phyloP scores from a whole-genome alignment of 2,797 vertebrate genomes.

The Epinephelus coioides region DNA sequence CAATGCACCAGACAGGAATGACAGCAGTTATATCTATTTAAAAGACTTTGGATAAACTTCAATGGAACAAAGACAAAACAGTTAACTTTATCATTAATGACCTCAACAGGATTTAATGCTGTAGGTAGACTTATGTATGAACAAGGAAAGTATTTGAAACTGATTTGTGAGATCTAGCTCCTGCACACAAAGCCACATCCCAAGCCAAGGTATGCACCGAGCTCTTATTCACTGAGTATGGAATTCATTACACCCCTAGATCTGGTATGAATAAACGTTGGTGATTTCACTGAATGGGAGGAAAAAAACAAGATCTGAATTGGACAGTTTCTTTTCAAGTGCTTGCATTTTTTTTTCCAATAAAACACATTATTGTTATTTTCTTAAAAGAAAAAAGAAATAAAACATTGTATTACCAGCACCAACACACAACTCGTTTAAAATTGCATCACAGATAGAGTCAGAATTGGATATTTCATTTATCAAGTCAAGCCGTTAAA shows the following conservation, averaged over 20 bases:
- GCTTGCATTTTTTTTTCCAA: background rate
- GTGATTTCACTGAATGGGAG: slow-evolving; percentile 81
- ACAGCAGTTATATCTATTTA: background rate
- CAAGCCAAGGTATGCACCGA: slow-evolving; percentile 49
- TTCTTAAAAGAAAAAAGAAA: background rate
- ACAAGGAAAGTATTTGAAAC: background rate
- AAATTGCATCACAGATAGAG: slow-evolving; percentile 1
- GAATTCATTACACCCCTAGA: slow-evolving; percentile 55
- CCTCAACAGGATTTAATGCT: background rate
- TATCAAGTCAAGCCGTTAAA: slow-evolving; percentile 18
- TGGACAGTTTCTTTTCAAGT: background rate
- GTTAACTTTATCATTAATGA: background rate
- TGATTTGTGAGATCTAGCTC: slow-evolving; percentile 2
- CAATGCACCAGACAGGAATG: background rate
- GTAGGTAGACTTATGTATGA: background rate
- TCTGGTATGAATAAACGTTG: slow-evolving; percentile 71
- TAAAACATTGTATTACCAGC: slow-evolving; percentile 42
- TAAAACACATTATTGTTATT: background rate
- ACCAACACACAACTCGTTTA: slow-evolving; percentile 60
- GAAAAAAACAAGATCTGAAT: slow-evolving; percentile 82
- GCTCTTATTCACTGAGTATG: slow-evolving; percentile 19
- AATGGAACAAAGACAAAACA: background rate
- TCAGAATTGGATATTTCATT: slow-evolving; percentile 18
- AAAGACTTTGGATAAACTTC: background rate
- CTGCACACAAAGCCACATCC: slow-evolving; percentile 38